Evolutionary conservation across 2,113 vertebrate species (phyloP), one percentile per base, ranked within the genome.

Genomic region (Lota lota): DNA sequence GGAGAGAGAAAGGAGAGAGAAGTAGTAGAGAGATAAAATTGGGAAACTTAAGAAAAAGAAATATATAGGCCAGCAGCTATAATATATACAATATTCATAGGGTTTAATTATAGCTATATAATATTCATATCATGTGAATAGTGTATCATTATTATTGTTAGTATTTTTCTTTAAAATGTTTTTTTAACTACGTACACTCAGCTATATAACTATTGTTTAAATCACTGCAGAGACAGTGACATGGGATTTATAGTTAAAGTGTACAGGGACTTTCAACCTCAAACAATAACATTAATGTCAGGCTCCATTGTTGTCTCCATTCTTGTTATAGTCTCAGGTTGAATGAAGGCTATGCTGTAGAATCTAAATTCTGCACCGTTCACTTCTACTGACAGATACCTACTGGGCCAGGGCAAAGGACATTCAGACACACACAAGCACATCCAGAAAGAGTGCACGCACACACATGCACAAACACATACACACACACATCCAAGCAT

Each of bases 281-380:
- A 60, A 68, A 68, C 61, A 67, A 68, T 80, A 51, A 53, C 21
- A 11, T 36, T 61, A 56, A 64, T 80, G 68, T 47, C 71, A 75
- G 59, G 63, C n/a, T 74, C 69, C 56, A 72, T 79, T 77, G 81
- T 17, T 11, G 7, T 56, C 36, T 53, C 63, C 82, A 61, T 57
- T 47, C 65, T 24, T 75, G 50, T 68, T 76, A 61, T 64, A 66
- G 74, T 67, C 68, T 64, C 63, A 67, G 67, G 50, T 79, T 64
- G 66, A 78, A 83, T 67, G 60, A 66, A 75, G 62, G 64, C 54
- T 62, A 22, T 7, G n/a, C 63, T 53, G 65, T 33, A 64, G 51
- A 71, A 82, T 86, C 64, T 79, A 74, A 76, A 86, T 87, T 79
- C 82, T 82, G 47, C 70, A 64, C 15, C 16, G 56, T 20, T 73